phyloP scores from a whole-genome alignment of 2,888 invertebrate genomes.

The Catonia carolina region DNA sequence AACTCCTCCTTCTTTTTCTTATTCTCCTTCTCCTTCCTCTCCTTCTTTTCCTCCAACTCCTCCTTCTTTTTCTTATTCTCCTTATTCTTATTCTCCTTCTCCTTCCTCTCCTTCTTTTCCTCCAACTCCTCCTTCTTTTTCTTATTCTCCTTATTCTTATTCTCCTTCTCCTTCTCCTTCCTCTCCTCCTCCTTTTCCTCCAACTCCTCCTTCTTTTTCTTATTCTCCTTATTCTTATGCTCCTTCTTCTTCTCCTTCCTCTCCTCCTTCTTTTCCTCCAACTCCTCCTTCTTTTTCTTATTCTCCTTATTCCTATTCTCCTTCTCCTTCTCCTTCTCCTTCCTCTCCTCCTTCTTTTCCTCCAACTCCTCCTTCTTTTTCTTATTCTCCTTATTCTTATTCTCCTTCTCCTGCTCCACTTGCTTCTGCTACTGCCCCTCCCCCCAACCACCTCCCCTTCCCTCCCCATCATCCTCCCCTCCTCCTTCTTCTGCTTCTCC shows the following conservation, averaged over 20 bases:
- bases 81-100: not conserved
- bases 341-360: not conserved
- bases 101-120: not conserved
- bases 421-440: not conserved
- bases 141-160: not conserved
- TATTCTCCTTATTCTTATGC: no score
- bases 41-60: not conserved
- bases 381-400: not conserved
- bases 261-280: not conserved
- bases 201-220: no score
- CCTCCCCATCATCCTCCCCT: not conserved
- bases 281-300: no score
- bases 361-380: no score
- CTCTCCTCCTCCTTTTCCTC: not conserved
- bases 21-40: slow-evolving; percentile 20
- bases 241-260: not conserved
- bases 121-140: not conserved
- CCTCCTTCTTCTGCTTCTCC: no score
- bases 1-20: not conserved
- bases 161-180: not conserved
- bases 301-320: no score
- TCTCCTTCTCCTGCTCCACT: not conserved
- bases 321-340: not conserved
- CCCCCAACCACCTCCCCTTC: not conserved
- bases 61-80: not conserved